Evolutionary conservation across 2,888 invertebrate genomes (phyloP).

Genomic region (Plebejus argus): DNA sequence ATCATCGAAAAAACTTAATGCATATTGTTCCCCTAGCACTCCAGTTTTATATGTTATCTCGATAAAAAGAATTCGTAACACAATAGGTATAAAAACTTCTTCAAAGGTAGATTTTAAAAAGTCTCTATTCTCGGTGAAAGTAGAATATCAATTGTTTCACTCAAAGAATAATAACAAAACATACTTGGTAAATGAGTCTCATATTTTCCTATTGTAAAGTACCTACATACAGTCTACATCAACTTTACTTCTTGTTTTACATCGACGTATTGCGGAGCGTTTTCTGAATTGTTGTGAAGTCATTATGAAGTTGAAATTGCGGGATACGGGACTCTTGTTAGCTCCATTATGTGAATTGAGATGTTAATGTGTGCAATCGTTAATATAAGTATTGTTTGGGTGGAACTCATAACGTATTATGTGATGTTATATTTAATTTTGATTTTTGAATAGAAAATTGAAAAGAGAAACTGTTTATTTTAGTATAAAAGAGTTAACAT

Average conservation of each 20-base stretch:
- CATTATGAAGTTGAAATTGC: not conserved
- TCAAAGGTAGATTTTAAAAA: too few species aligned
- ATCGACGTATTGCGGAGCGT: not conserved
- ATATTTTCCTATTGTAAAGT: not conserved
- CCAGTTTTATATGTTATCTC: too few species aligned
- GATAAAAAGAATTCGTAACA: too few species aligned
- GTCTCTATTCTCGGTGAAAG: too few species aligned
- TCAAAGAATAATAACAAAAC: not conserved
- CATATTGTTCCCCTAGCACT: too few species aligned
- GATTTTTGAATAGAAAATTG: too few species aligned
- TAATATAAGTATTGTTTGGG: not conserved
- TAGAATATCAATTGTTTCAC: too few species aligned
- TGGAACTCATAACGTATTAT: not conserved
- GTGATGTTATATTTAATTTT: too few species aligned
- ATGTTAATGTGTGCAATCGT: not conserved
- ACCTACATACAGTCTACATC: not conserved
- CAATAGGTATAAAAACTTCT: too few species aligned
- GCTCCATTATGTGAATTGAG: constrained; percentile 4
- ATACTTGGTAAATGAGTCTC: not conserved
- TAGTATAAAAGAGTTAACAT: too few species aligned
- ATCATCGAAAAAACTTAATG: too few species aligned
- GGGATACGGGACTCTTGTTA: not conserved
- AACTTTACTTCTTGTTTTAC: not conserved
- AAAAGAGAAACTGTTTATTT: too few species aligned
- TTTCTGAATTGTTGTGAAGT: not conserved